Conservation (phyloP, 2,113 vertebrate species). For the Cyprinodon tularosa region DNA sequence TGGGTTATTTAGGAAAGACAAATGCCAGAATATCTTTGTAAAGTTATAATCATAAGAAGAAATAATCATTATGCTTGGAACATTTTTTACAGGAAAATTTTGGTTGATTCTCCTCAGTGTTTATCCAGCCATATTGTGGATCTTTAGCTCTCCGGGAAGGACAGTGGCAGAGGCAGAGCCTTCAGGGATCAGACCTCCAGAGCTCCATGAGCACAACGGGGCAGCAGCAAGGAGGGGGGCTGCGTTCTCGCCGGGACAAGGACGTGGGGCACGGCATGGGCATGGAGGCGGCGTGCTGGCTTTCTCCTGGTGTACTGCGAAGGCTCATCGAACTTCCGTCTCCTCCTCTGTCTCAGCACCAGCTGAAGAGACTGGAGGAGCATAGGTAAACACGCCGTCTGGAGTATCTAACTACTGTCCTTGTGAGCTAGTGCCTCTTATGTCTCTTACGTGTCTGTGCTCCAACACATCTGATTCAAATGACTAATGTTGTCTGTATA, state of each 20-base stretch:
- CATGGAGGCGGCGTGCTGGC: constrained; percentile 76
- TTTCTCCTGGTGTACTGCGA: constrained; percentile 78
- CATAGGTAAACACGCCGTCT: constrained; percentile 78
- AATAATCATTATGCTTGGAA: neutral
- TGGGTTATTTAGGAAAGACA: too few species aligned
- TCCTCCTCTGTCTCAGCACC: constrained; percentile 90
- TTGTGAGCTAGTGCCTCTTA: too few species aligned
- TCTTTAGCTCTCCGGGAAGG: constrained; percentile 46
- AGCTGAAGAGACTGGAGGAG: constrained; percentile 96
- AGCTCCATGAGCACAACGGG: constrained; percentile 69
- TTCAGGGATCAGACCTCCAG: constrained; percentile 55
- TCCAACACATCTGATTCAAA: too few species aligned
- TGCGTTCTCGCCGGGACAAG: constrained; percentile 71
- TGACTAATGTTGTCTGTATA: too few species aligned
- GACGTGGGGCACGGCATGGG: constrained; percentile 61
- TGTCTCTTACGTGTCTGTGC: too few species aligned
- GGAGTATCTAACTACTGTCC: too few species aligned
- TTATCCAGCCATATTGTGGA: constrained; percentile 45
- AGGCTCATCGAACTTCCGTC: constrained; percentile 90
- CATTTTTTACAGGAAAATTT: neutral
- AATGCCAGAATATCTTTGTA: too few species aligned
- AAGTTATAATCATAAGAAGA: too few species aligned
- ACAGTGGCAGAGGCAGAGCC: constrained; percentile 63
- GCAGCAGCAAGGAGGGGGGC: constrained; percentile 65
- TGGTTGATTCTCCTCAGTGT: constrained; percentile 1